Evolutionary conservation across 2,888 invertebrate species (phyloP), one percentile per base, ranked within the genome.

Genomic region (Eucera pruinosa): DNA sequence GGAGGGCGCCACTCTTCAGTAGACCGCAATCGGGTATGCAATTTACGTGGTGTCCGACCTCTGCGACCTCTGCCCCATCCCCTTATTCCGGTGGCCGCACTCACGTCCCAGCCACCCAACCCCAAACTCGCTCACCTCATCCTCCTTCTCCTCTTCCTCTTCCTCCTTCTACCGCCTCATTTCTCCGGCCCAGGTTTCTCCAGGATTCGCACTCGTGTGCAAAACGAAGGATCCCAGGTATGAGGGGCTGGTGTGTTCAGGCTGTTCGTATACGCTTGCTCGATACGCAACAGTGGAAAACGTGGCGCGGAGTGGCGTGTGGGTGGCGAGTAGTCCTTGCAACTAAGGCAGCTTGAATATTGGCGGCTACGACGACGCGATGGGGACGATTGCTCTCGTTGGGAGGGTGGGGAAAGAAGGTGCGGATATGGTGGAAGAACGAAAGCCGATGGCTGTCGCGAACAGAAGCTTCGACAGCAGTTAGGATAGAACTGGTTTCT

Each of bases 11-110:
- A 86, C 88, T 89, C 87, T 88, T 89, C 88, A 89, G 85, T 82
- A 79, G 82, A 90, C 90, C 89, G 86, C 89, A 90, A 88, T 90
- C 85, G 88, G 86, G 88, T 89, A 88, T 88, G 89, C 88, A 90
- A 90, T 90, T 90, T 90, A 89, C 88, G 88, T 88, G 88, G 87
- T 88, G 87, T 90, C 86, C 85, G 86, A 87, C 84, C 88, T 84
- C 86, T 84, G 76, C 84, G 85, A 85, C 78, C 75, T 72, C 68
- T 60, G 39, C 57, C 69, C 71, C 73, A 54, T 67, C 73, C 78
- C 75, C 41, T 65, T 57, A 77, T 58, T 36, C 68, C 48, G 47
- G n/a, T 50, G 30, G 43, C 54, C 68, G 55, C 54, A 62, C 78
- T 73, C 79, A 52, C 68, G 47, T 62, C 48, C 55, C 52, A 9